Evolutionary conservation across 1,140 invertebrate genomes (phyloP), one percentile per base, ranked within the genome.

Genomic region (Physella acuta): DNA sequence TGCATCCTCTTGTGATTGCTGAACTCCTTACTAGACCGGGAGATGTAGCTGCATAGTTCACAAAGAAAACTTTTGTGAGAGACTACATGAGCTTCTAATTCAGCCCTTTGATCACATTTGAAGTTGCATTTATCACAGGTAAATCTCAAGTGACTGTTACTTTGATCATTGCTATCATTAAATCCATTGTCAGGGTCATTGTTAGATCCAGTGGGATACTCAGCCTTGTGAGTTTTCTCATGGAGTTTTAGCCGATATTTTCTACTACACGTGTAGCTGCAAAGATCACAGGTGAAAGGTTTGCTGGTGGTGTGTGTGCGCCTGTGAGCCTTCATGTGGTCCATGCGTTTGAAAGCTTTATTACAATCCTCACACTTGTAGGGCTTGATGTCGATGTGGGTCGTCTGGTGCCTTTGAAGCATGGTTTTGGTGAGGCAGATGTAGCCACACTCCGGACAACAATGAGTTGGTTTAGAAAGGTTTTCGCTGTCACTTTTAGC

Each of bases 281-380:
- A 99, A 79, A 97, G 93, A 17, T 93, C 93, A 86, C 97, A 99
- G 0, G 92, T 93, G 86, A 97, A 98, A 0, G 96, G 97, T 81
- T 98, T 98, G 85, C 98, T 95, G 0, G 96, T 96, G 0, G 95
- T 98, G 86, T 99, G 97, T 3, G 93, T 95, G 33, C 97, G 88
- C 71, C 97, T 88, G 80, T 97, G 95, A 76, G 95, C 95, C 82
- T 95, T 93, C 3, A 99, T 89, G 0, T 95, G 92, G 85, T 94
- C 95, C 0, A 95, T 94, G 30, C 95, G 88, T 1, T 94, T 97
- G 87, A 99, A 99, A 60, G 92, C 89, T 82, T 99, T 98, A 37
- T 93, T 93, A 85, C 95, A 98, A 11, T 95, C 89, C 28, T 90
- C 87, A 80, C 97, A 99, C 2, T 93, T 91, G 84, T 71, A 70